Evolutionary conservation across 2,888 invertebrate genomes (phyloP).

Genomic region (Ganaspis brasiliensis): DNA sequence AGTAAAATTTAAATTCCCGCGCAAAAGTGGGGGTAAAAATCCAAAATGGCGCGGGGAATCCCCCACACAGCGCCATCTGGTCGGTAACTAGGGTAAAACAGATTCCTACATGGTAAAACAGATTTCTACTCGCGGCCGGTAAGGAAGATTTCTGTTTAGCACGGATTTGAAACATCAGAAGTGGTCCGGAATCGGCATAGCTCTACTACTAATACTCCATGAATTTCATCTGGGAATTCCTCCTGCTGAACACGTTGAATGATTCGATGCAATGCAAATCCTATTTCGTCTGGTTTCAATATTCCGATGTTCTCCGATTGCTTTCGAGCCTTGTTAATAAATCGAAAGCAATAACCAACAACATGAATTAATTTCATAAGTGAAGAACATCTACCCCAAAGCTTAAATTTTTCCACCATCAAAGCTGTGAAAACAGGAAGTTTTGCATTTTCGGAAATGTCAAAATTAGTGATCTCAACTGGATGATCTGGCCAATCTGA

Average conservation of each 20-base stretch:
- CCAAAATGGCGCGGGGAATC: too few species aligned
- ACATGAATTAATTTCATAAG: neutral
- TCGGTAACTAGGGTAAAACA: too few species aligned
- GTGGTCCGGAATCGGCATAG: too few species aligned
- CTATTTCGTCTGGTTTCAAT: constrained; percentile 34
- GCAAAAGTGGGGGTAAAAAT: too few species aligned
- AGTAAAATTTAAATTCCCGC: too few species aligned
- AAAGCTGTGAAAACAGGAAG: neutral
- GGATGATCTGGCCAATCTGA: constrained; percentile 8
- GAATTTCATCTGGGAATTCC: constrained; percentile 45
- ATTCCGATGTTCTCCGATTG: neutral
- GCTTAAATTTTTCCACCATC: neutral
- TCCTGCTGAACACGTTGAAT: constrained; percentile 42
- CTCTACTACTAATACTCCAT: too few species aligned
- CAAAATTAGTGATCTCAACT: neutral
- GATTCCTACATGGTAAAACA: too few species aligned
- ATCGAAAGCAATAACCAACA: neutral
- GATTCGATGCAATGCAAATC: constrained; percentile 25
- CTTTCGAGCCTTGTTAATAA: neutral
- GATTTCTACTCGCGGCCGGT: too few species aligned
- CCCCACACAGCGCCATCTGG: too few species aligned
- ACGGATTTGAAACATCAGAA: neutral
- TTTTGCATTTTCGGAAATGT: neutral
- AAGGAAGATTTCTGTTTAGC: too few species aligned
- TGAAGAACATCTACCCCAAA: constrained; percentile 15